Evolutionary conservation across 2,888 invertebrate species (phyloP).

Genomic region (Agrypnus murinus): DNA sequence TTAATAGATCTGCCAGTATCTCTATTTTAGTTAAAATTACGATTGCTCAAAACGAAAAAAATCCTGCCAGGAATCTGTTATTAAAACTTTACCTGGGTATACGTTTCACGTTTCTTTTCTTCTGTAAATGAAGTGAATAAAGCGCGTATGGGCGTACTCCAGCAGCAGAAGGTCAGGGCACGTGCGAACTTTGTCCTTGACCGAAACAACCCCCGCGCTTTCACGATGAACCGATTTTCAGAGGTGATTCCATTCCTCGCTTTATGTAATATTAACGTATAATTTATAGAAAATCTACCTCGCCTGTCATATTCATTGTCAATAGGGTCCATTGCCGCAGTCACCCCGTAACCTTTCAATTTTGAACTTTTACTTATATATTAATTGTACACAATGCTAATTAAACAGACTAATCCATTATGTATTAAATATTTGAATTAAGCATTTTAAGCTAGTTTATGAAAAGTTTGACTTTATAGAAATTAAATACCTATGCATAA

Average conservation of each 20-base stretch:
- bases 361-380: conserved; percentile 25
- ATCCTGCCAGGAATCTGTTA: not conserved
- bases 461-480: too few species aligned
- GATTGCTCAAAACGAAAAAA: not conserved
- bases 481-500: too few species aligned
- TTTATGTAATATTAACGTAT: conserved; percentile 5
- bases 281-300: conserved; percentile 8
- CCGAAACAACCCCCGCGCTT: conserved; percentile 36
- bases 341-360: conserved; percentile 49
- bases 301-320: conserved; percentile 14
- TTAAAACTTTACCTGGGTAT: conserved; percentile 9
- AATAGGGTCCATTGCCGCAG: conserved; percentile 37
- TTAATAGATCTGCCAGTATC: conserved; percentile 2
- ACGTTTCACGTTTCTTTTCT: conserved; percentile 13
- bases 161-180: conserved; percentile 45
- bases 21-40: not conserved
- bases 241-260: conserved; percentile 32
- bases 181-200: conserved; percentile 53
- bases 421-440: not conserved
- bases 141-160: conserved; percentile 37
- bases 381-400: conserved; percentile 16
- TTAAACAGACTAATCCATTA: conserved; percentile 1
- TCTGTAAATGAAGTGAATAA: conserved; percentile 29
- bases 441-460: not conserved
- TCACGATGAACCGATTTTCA: conserved; percentile 26